Conservation (phyloP, 2,113 vertebrate genomes). For the Epinephelus fuscoguttatus region DNA sequence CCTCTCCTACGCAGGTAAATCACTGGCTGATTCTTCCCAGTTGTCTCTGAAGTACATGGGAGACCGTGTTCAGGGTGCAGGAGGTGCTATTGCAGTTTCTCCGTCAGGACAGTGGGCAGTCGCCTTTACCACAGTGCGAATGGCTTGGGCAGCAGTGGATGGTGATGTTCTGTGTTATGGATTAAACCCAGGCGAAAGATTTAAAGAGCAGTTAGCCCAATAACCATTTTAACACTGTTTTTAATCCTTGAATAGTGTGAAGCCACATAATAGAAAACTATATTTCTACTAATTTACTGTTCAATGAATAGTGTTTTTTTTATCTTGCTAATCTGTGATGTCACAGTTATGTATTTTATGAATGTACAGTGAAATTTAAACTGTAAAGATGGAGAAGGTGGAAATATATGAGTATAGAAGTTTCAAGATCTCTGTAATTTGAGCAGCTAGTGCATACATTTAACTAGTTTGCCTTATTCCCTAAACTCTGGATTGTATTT, state of each 20-base stretch:
- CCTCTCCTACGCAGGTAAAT: conserved; percentile 66
- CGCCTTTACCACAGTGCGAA: conserved; percentile 80
- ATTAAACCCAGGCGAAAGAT: conserved; percentile 74
- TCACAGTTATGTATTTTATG: background rate
- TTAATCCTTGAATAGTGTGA: background rate
- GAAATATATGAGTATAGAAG: background rate
- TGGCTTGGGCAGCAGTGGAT: conserved; percentile 79
- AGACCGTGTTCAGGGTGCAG: conserved; percentile 79
- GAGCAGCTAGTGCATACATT: background rate
- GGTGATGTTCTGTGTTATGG: conserved; percentile 77
- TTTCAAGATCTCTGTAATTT: background rate
- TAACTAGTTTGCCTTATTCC: background rate
- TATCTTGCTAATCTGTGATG: background rate
- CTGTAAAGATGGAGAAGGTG: background rate
- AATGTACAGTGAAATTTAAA: background rate
- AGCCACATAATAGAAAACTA: background rate
- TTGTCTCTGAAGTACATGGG: conserved; percentile 80
- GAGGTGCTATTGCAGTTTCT: conserved; percentile 79
- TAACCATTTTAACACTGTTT: background rate
- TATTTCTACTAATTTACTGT: background rate
- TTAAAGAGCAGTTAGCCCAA: conserved; percentile 51
- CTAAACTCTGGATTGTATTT: background rate
- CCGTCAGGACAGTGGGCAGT: conserved; percentile 80
- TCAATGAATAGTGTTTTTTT: background rate
- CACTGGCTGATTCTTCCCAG: conserved; percentile 57